A percentile compares a stretch with the other conserved stretches of the same genome.
phyloP scores from a whole-genome alignment of 2,113 vertebrate genomes.

The Cranoglanis bouderius region DNA sequence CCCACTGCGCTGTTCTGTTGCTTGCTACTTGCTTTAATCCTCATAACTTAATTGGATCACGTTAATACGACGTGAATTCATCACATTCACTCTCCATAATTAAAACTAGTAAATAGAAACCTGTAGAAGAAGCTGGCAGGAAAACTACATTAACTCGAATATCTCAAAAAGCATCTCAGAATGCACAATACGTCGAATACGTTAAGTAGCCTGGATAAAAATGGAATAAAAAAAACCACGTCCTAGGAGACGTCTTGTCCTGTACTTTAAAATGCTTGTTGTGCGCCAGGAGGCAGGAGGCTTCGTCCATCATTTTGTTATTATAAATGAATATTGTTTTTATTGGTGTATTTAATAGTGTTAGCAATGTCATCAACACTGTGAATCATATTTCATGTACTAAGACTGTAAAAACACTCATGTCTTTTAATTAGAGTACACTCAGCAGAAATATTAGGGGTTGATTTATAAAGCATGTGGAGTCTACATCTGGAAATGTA shows the following conservation, averaged over 20 bases:
- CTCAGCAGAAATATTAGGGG: neutral
- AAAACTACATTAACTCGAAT: neutral
- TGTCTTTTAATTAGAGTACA: neutral
- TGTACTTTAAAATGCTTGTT: neutral
- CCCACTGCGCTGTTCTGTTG: no score
- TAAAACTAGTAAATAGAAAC: neutral
- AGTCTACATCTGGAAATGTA: neutral
- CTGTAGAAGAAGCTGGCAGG: neutral
- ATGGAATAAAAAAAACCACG: no score
- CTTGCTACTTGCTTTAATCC: no score
- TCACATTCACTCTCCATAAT: no score
- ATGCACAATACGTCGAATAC: neutral
- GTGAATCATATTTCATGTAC: neutral
- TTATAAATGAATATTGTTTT: neutral
- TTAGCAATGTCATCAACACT: neutral
- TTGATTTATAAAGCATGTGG: constrained; percentile 9
- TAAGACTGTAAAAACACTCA: neutral
- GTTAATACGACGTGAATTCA: no score
- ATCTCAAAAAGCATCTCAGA: neutral
- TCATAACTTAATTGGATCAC: no score
- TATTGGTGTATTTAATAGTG: neutral
- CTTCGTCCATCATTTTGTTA: no score
- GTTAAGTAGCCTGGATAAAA: neutral
- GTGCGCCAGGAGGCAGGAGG: neutral
- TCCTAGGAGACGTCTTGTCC: neutral